Percentiles rank a stretch among this genome's conserved stretches.
Evolutionary conservation across 2,113 vertebrate species (phyloP).

Genomic region (Brachyhypopomus gauderio): DNA sequence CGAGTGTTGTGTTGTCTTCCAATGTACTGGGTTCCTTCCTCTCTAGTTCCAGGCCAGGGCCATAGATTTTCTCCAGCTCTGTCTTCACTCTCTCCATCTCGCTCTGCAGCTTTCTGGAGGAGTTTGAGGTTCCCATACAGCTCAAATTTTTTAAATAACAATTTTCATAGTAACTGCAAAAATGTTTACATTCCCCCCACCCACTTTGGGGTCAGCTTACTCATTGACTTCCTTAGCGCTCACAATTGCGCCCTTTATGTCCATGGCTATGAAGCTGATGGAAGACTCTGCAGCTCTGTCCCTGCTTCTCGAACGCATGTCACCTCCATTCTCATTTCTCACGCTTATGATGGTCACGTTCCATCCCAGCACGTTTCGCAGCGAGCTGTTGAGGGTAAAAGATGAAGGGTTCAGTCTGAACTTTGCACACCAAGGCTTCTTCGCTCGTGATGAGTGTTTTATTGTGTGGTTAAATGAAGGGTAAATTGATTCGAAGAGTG

Average conservation of each 20-base stretch:
- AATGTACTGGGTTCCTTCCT: neutral
- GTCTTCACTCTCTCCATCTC: conserved; percentile 51
- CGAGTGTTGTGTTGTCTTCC: conserved; percentile 18
- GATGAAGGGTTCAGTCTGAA: too few species aligned
- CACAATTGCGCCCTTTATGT: conserved; percentile 46
- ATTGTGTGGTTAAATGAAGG: too few species aligned
- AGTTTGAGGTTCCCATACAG: too few species aligned
- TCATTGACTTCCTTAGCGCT: conserved; percentile 59
- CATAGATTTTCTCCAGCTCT: conserved; percentile 65
- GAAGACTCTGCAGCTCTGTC: conserved; percentile 47
- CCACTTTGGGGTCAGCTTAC: conserved; percentile 59
- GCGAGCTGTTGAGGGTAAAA: conserved; percentile 61
- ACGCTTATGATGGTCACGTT: conserved; percentile 60
- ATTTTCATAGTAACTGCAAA: too few species aligned
- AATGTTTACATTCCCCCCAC: too few species aligned
- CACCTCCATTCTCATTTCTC: neutral
- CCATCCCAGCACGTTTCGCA: conserved; percentile 67
- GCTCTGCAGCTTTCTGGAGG: conserved; percentile 71
- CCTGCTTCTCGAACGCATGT: conserved; percentile 37
- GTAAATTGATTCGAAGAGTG: too few species aligned
- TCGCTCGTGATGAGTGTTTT: too few species aligned
- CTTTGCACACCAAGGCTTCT: too few species aligned
- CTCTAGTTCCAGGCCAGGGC: neutral
- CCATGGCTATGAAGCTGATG: conserved; percentile 59
- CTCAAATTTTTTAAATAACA: too few species aligned